phyloP scores from a whole-genome alignment of 1,140 invertebrate genomes.

The Drosophila watanabei region DNA sequence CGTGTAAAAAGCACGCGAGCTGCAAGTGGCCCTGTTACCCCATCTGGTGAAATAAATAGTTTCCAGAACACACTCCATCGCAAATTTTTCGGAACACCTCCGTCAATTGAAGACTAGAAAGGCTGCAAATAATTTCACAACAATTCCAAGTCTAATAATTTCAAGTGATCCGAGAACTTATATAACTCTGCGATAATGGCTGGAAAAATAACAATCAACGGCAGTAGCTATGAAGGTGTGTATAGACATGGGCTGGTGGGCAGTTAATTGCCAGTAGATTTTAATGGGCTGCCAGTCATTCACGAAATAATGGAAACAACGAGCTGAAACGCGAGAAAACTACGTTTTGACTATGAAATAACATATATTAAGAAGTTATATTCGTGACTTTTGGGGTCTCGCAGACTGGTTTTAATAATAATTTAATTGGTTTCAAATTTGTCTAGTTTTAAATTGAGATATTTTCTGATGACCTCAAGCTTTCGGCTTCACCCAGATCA shows the following conservation, averaged over 20 bases:
- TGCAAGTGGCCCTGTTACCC: background rate
- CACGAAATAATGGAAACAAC: slow-evolving; percentile 3
- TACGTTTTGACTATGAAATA: background rate
- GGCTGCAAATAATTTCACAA: slow-evolving; percentile 43
- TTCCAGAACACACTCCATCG: slow-evolving; percentile 24
- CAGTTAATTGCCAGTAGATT: slow-evolving; percentile 31
- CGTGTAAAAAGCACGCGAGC: slow-evolving; percentile 15
- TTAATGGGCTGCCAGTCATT: slow-evolving; percentile 5
- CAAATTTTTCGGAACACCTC: background rate
- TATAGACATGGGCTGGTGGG: slow-evolving; percentile 19
- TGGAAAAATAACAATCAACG: slow-evolving; percentile 66
- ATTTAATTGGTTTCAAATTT: background rate
- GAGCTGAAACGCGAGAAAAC: background rate
- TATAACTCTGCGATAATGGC: slow-evolving; percentile 57
- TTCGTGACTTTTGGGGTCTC: background rate
- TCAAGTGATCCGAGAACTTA: slow-evolving; percentile 49
- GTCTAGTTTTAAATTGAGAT: background rate
- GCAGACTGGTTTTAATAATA: background rate
- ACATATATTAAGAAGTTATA: background rate
- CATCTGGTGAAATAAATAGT: slow-evolving; percentile 35
- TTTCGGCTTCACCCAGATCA: too few relatives aligned
- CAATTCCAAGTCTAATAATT: background rate
- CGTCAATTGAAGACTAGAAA: slow-evolving; percentile 10
- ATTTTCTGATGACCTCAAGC: background rate
- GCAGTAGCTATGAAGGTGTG: slow-evolving; percentile 63